Evolutionary conservation across 1,140 invertebrate species (phyloP).

Genomic region (Zaprionus inermis): DNA sequence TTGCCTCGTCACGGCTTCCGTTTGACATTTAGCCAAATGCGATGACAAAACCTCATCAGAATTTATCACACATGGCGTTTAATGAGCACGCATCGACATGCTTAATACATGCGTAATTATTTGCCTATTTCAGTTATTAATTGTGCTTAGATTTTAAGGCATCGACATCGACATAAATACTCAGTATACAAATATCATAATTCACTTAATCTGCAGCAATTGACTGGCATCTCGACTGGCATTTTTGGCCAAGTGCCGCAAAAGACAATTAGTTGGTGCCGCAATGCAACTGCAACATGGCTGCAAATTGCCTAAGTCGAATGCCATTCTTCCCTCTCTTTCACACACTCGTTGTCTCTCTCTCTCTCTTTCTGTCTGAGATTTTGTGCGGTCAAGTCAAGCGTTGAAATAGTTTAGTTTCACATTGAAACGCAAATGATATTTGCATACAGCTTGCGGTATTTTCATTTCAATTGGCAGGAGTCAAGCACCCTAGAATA

Average conservation of each 20-base stretch:
- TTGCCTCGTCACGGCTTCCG: slow-evolving; percentile 32
- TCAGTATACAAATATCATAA: slow-evolving; percentile 1
- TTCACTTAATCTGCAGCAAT: slow-evolving; percentile 20
- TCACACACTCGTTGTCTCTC: neutral
- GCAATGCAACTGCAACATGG: slow-evolving; percentile 43
- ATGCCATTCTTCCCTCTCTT: slow-evolving; percentile 6
- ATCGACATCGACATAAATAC: neutral
- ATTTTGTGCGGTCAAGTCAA: slow-evolving; percentile 13
- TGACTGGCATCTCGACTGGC: neutral
- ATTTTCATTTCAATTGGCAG: slow-evolving; percentile 27
- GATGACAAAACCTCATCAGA: slow-evolving; percentile 21
- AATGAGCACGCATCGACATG: slow-evolving; percentile 17
- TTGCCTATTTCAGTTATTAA: slow-evolving; percentile 17
- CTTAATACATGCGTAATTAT: slow-evolving; percentile 26
- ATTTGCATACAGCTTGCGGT: slow-evolving; percentile 24
- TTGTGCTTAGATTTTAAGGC: neutral
- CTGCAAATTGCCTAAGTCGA: slow-evolving; percentile 23
- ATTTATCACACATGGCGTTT: slow-evolving; percentile 14
- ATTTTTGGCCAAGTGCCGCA: slow-evolving; percentile 20
- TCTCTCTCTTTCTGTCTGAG: neutral
- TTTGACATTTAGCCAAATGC: slow-evolving; percentile 64
- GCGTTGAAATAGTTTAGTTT: slow-evolving; percentile 23
- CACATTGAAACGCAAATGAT: slow-evolving; percentile 8
- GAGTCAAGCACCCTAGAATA: neutral
- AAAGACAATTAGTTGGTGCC: slow-evolving; percentile 22